Evolutionary conservation across 2,888 invertebrate species (phyloP).

Genomic region (Spodoptera littoralis): DNA sequence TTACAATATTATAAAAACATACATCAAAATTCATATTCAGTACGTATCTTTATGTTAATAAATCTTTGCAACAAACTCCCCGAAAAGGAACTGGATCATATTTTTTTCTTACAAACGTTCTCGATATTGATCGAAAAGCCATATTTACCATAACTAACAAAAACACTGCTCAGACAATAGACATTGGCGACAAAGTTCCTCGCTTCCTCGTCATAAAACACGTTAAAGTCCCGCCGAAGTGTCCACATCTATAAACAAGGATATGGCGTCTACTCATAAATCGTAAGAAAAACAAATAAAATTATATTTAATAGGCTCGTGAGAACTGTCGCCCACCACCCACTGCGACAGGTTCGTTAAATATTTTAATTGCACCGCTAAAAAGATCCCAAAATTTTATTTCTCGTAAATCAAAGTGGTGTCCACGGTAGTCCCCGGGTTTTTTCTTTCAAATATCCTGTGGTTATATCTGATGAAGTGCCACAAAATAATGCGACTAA

Average conservation of each 20-base stretch:
- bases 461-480: constrained; percentile 54
- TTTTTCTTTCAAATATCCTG: constrained; percentile 37
- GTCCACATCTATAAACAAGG: constrained; percentile 70
- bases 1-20: too few relatives aligned
- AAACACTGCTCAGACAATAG: constrained; percentile 16
- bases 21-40: too few relatives aligned
- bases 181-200: constrained; percentile 52
- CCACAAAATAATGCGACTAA: constrained; percentile 46
- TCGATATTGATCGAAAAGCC: background rate
- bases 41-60: too few relatives aligned
- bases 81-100: too few relatives aligned
- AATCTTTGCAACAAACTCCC: too few relatives aligned
- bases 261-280: constrained; percentile 69
- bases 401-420: constrained; percentile 83
- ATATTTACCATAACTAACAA: background rate
- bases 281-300: constrained; percentile 81
- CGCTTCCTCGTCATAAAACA: constrained; percentile 69
- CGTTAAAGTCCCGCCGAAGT: constrained; percentile 60
- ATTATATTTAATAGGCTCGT: constrained; percentile 88
- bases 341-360: constrained; percentile 84
- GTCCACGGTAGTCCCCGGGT: constrained; percentile 79
- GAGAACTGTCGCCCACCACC: constrained; percentile 88
- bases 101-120: background rate
- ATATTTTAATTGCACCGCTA: constrained; percentile 88
- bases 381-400: constrained; percentile 83